Base-by-base conservation (phyloP, 2,797 vertebrate species). In the Paratrypauchen microcephalus region DNA sequence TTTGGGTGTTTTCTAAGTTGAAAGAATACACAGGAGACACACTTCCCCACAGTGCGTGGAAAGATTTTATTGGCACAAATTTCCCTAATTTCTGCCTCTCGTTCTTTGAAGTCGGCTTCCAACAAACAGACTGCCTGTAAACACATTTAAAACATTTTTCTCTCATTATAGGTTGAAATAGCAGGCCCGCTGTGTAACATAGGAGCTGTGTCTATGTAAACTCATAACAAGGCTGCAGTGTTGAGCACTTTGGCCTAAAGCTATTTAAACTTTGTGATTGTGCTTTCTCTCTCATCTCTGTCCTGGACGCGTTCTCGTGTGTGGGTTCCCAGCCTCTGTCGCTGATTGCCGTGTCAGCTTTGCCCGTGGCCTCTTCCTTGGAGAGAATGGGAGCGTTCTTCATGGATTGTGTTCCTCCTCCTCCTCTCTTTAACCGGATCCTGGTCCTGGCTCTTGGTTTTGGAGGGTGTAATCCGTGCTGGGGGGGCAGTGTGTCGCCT, bases 391-490 rank as follows among this genome's bases (percentile, higher is more conserved):
- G 78, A 80, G 60, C 78, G 76, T 82, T 88, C 80, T 85, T 83
- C 69, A 81, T 82, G 75, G 79, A 87, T 75, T 83, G 83, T 79
- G 74, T 80, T 76, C 84, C 85, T 87, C 87, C 84, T 86, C 83
- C 89, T 86, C 64, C 70, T 87, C 81, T 81, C 82, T 74, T 76
- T 80, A 68, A 80, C 67, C 75, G 79, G 79, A 87, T 89, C 84
- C 84, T 86, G 83, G 86, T 84, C 74, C 86, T 88, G 88, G 88
- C 80, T 70, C 77, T 83, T 85, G 86, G 82, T 90, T 57, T 92
- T 87, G 89, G 87, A 83, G 79, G 79, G 72, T 82, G 84, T 92
- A 93, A 94, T 94, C 91, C 79, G 75, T 81, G 87, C 92, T 92
- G 81, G 87, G 87, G 87, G 91, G 91, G 89, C 87, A 79, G 81